phyloP scores from a whole-genome alignment of 1,140 invertebrate genomes.

The Ptiloglossa arizonensis region DNA sequence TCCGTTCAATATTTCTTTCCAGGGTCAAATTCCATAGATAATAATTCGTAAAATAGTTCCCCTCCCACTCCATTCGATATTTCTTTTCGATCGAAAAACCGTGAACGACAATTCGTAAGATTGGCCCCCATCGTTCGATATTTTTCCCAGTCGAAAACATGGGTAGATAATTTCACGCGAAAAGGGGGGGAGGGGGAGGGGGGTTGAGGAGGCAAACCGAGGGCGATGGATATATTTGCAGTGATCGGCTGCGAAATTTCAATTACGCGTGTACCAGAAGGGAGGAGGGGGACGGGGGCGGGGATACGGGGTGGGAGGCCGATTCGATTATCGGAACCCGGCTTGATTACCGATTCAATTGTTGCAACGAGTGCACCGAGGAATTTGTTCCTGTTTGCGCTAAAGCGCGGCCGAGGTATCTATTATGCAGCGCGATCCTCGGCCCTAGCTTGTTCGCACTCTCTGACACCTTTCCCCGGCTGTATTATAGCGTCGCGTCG shows the following conservation, averaged over 20 bases:
- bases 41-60: too few species aligned
- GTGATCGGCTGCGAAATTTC: conserved; percentile 74
- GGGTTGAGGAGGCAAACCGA: too few species aligned
- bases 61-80: too few species aligned
- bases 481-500: conserved; percentile 36
- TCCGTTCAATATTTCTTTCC: too few species aligned
- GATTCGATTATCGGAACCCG: conserved; percentile 72
- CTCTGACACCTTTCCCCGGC: conserved; percentile 42
- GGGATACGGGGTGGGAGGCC: too few species aligned
- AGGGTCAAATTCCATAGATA: too few species aligned
- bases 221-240: conserved; percentile 64
- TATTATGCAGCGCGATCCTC: conserved; percentile 66
- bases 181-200: neutral
- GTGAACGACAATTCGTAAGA: conserved; percentile 42
- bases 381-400: conserved; percentile 67
- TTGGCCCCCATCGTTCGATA: neutral
- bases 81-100: too few species aligned
- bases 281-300: too few species aligned
- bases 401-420: conserved; percentile 62
- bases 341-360: conserved; percentile 79
- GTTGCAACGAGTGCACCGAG: conserved; percentile 73
- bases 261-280: conserved; percentile 72
- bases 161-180: conserved; percentile 16
- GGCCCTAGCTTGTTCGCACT: conserved; percentile 27
- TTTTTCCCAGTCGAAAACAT: conserved; percentile 10